Evolutionary conservation across 2,797 vertebrate species (phyloP).

Genomic region (Alfaro cultratus): DNA sequence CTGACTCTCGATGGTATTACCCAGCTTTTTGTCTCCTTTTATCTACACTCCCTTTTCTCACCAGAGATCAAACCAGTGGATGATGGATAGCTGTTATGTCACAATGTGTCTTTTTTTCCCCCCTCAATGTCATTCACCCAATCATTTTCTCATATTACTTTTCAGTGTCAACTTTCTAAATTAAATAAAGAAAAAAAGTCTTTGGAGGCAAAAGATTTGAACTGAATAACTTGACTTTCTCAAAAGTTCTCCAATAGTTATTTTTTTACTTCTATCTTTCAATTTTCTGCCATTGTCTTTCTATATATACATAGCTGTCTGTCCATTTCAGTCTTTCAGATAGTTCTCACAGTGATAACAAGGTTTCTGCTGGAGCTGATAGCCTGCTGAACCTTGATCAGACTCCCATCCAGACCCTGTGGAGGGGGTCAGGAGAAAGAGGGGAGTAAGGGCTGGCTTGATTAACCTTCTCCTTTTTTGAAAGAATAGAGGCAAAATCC

Average conservation of each 20-base stretch:
- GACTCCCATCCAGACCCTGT: slow-evolving; percentile 35
- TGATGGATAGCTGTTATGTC: slow-evolving; percentile 63
- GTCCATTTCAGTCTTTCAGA: slow-evolving; percentile 46
- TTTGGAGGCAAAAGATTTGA: slow-evolving; percentile 31
- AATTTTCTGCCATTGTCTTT: slow-evolving; percentile 46
- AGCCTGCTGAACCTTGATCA: slow-evolving; percentile 58
- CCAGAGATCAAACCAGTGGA: slow-evolving; percentile 42
- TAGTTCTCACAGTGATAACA: slow-evolving; percentile 61
- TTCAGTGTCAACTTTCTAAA: slow-evolving; percentile 40
- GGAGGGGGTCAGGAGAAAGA: neutral
- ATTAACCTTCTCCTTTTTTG: slow-evolving; percentile 49
- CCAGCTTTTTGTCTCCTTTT: slow-evolving; percentile 48
- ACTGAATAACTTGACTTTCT: slow-evolving; percentile 42
- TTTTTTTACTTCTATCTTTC: slow-evolving; percentile 42
- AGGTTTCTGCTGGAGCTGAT: slow-evolving; percentile 60
- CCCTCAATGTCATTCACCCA: slow-evolving; percentile 29
- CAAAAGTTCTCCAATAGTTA: slow-evolving; percentile 20
- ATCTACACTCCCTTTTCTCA: slow-evolving; percentile 57
- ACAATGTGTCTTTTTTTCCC: slow-evolving; percentile 43
- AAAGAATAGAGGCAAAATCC: slow-evolving; percentile 32
- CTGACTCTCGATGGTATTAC: slow-evolving; percentile 23
- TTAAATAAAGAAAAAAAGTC: slow-evolving; percentile 24
- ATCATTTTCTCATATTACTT: slow-evolving; percentile 33
- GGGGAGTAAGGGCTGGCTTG: slow-evolving; percentile 28
- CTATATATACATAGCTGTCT: slow-evolving; percentile 41